Percentiles rank a stretch among this genome's conserved stretches.
Evolutionary conservation across 2,888 invertebrate species (phyloP).

Genomic region (Nomada flava): DNA sequence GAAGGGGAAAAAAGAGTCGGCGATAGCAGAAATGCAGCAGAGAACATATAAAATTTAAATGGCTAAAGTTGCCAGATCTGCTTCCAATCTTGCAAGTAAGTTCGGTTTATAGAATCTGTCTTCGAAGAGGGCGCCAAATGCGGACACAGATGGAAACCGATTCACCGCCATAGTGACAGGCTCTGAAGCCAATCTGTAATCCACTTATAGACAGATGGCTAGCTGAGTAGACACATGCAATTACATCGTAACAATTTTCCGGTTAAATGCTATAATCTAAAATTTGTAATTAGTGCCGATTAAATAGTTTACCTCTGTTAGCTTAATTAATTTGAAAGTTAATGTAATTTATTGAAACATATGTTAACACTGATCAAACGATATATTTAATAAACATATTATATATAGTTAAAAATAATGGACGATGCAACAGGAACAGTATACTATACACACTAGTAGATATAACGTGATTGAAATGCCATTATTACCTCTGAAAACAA

Average conservation of each 20-base stretch:
- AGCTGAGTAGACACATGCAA: background rate
- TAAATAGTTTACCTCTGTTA: background rate
- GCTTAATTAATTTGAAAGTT: background rate
- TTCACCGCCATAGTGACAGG: too few species aligned
- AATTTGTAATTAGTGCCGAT: background rate
- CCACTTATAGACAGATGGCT: too few species aligned
- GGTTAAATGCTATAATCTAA: constrained; percentile 21
- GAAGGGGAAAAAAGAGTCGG: too few species aligned
- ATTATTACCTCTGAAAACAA: constrained; percentile 68
- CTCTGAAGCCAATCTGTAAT: too few species aligned
- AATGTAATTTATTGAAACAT: background rate
- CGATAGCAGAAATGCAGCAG: too few species aligned
- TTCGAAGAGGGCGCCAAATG: too few species aligned
- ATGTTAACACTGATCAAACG: background rate
- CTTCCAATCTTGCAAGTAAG: too few species aligned
- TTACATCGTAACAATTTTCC: background rate
- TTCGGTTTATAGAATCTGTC: too few species aligned
- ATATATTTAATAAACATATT: background rate
- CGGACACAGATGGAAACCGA: too few species aligned
- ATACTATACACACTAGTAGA: background rate
- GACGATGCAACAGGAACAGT: background rate
- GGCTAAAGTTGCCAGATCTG: too few species aligned
- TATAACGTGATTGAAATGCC: constrained; percentile 16
- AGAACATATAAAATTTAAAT: too few species aligned
- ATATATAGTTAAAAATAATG: background rate